Conservation (phyloP, 2,888 invertebrate genomes). For the Agriopis leucophaearia region DNA sequence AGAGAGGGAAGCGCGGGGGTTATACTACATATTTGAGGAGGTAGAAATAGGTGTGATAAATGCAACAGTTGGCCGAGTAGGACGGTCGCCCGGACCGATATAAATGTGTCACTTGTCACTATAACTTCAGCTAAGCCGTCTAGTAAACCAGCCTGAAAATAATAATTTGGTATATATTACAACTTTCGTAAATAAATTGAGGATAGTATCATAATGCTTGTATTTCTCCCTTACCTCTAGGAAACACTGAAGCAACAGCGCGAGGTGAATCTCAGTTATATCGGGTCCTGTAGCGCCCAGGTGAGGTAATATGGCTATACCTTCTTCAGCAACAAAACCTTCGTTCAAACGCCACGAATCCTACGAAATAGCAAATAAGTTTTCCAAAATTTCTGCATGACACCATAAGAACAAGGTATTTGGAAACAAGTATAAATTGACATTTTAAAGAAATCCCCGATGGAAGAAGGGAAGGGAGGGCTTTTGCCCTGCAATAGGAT, state of each 20-base stretch:
- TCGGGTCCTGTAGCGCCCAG: constrained; percentile 95
- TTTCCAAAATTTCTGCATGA: not conserved
- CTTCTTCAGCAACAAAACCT: constrained; percentile 98
- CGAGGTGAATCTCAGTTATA: constrained; percentile 95
- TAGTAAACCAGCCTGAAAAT: constrained; percentile 89
- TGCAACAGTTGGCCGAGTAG: constrained; percentile 95
- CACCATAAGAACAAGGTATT: not conserved
- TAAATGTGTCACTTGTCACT: constrained; percentile 94
- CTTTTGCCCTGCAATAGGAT: too few species aligned
- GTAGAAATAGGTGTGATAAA: constrained; percentile 94
- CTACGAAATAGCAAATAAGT: constrained; percentile 54
- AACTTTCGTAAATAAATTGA: not conserved
- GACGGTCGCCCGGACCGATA: constrained; percentile 96
- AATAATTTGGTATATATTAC: not conserved
- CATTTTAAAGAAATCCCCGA: too few species aligned
- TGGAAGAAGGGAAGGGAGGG: too few species aligned
- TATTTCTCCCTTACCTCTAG: constrained; percentile 86
- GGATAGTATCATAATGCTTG: not conserved
- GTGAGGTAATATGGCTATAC: constrained; percentile 93
- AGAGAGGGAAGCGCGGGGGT: constrained; percentile 92
- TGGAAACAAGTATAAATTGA: too few species aligned
- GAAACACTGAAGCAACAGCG: constrained; percentile 95
- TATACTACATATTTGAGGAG: constrained; percentile 92
- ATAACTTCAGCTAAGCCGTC: constrained; percentile 97
- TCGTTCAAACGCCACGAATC: constrained; percentile 96